phyloP scores from a whole-genome alignment of 35 echinoderm and acorn worm genomes.

The Ophiothrix spiculata region DNA sequence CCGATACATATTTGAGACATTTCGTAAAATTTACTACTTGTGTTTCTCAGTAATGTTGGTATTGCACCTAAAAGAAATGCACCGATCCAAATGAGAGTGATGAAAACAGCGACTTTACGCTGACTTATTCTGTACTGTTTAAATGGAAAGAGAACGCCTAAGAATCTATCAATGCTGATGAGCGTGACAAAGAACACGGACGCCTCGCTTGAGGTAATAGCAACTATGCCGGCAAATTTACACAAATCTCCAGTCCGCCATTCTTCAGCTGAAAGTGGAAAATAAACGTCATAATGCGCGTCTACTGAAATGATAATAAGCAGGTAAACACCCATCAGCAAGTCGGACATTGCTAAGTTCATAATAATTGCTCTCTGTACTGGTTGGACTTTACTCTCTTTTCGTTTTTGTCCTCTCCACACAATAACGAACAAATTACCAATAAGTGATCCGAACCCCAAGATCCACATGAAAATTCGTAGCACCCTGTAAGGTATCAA shows the following conservation, averaged over 20 bases:
- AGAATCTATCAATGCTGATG: constrained; percentile 10
- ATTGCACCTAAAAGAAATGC: neutral
- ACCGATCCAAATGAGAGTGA: neutral
- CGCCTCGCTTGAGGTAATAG: constrained; percentile 1
- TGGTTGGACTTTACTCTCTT: neutral
- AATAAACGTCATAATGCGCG: neutral
- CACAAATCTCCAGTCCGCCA: neutral
- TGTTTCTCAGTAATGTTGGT: neutral
- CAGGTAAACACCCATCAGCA: constrained; percentile 45
- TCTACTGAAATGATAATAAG: neutral
- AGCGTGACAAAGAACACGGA: constrained; percentile 18
- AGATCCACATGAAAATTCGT: constrained; percentile 46
- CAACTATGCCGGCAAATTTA: neutral
- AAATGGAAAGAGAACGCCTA: constrained; percentile 8
- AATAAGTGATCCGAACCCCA: constrained; percentile 43
- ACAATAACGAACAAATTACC: constrained; percentile 48
- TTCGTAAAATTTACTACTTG: neutral
- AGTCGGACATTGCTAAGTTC: constrained; percentile 56
- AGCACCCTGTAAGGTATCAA: constrained; percentile 33
- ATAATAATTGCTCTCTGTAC: constrained; percentile 23
- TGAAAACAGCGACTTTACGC: neutral
- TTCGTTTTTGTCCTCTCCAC: constrained; percentile 9
- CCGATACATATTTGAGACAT: neutral
- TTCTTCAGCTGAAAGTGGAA: neutral
- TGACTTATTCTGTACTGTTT: neutral